phyloP scores from a whole-genome alignment of 2,113 vertebrate species.

The Athene cunicularia region DNA sequence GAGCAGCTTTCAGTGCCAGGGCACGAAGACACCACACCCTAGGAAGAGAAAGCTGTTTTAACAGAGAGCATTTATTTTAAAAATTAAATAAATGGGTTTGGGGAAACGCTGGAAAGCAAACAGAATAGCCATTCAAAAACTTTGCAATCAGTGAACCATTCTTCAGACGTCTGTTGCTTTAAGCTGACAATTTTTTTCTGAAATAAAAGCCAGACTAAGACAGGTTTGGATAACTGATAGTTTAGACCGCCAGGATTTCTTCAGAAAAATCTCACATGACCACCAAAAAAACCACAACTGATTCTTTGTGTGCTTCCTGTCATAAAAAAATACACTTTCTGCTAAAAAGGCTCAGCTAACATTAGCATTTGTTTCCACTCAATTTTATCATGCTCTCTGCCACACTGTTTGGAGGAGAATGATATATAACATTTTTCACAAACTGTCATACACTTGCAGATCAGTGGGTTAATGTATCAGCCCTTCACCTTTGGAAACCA shows the following conservation, averaged over 20 bases:
- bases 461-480: constrained; percentile 46
- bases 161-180: not conserved
- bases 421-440: not conserved
- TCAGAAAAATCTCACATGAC: not conserved
- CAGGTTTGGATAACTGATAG: not conserved
- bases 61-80: not conserved
- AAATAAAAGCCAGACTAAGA: not conserved
- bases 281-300: not conserved
- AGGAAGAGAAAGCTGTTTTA: not conserved
- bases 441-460: not conserved
- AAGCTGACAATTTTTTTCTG: not conserved
- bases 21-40: not conserved
- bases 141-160: not conserved
- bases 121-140: not conserved
- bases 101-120: not conserved
- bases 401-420: not conserved
- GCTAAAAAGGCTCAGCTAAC: not conserved
- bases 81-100: not conserved
- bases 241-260: constrained; percentile 6
- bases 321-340: not conserved
- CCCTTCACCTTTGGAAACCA: constrained; percentile 56
- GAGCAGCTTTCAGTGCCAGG: not conserved
- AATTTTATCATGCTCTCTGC: not conserved
- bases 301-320: not conserved
- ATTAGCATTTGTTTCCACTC: not conserved